Percentiles rank a stretch among this genome's conserved stretches.
phyloP scores from a whole-genome alignment of 2,888 invertebrate species.

The Phalangium opilio region DNA sequence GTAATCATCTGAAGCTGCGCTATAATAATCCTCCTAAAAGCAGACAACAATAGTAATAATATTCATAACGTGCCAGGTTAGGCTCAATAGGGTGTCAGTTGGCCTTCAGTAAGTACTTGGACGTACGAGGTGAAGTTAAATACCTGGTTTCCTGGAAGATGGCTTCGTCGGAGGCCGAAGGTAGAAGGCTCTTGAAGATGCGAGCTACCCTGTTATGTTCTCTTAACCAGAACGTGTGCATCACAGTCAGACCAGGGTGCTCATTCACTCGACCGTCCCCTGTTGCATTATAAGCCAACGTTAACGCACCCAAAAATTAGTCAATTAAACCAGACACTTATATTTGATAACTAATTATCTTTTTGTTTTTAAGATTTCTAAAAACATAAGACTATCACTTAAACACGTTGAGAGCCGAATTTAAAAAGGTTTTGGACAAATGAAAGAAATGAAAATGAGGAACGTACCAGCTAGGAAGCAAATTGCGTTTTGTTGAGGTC shows the following conservation, averaged over 20 bases:
- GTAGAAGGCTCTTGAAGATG: slow-evolving; percentile 6
- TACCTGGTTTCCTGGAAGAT: slow-evolving; percentile 20
- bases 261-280: slow-evolving; percentile 77
- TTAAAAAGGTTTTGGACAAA: too few relatives aligned
- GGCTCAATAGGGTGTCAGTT: neutral
- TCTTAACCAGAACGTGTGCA: slow-evolving; percentile 59
- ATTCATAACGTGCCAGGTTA: neutral
- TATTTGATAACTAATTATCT: too few relatives aligned
- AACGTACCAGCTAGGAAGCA: slow-evolving; percentile 22
- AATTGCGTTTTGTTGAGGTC: slow-evolving; percentile 17
- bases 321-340: too few relatives aligned
- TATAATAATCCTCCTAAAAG: slow-evolving; percentile 28
- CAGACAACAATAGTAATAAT: neutral
- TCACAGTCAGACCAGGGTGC: slow-evolving; percentile 70
- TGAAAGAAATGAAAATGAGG: too few relatives aligned
- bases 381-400: too few relatives aligned
- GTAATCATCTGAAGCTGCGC: slow-evolving; percentile 37
- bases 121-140: neutral
- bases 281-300: neutral
- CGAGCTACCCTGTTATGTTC: slow-evolving; percentile 18
- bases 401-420: too few relatives aligned
- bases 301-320: neutral
- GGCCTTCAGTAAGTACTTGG: neutral
- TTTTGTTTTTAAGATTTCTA: too few relatives aligned
- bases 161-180: slow-evolving; percentile 17